These are phyloP conservation scores for Falco punctatus DNA, from an alignment of 2,113 vertebrate species.

Conservation along the genomic window DNA sequence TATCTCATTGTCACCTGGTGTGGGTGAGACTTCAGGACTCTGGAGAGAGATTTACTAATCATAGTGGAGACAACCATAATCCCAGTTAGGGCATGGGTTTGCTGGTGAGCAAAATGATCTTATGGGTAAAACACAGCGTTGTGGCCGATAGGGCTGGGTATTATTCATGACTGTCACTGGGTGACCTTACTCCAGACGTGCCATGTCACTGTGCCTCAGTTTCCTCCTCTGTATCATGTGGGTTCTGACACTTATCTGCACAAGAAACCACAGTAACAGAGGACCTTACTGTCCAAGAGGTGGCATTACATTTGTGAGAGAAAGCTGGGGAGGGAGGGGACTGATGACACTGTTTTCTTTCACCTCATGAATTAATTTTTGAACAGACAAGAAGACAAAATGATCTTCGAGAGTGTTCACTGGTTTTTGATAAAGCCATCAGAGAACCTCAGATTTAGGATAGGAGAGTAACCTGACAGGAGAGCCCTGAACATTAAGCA, in stretches of 20 bases:
- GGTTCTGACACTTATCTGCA: background rate
- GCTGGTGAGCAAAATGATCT: background rate
- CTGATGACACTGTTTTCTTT: background rate
- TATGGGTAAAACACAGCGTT: fast-evolving
- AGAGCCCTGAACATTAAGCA: background rate
- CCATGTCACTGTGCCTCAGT: background rate
- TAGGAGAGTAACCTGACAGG: background rate
- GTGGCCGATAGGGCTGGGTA: no score
- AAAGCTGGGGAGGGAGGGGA: background rate
- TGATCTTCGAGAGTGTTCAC: background rate
- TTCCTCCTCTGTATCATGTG: background rate
- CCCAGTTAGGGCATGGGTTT: background rate
- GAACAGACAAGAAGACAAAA: background rate
- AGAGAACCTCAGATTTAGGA: no score
- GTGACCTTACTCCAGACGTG: background rate
- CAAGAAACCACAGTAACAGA: background rate
- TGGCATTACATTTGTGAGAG: background rate
- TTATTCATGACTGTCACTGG: background rate
- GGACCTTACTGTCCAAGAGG: background rate
- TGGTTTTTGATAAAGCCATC: background rate
- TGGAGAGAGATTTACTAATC: background rate
- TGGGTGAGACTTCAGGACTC: background rate
- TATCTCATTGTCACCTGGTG: background rate
- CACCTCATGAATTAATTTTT: background rate
- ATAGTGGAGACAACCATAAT: fast-evolving